Percentiles rank a stretch among this genome's conserved stretches.
Conservation (phyloP, 2,888 invertebrate species). For the Zelleria hepariella region DNA sequence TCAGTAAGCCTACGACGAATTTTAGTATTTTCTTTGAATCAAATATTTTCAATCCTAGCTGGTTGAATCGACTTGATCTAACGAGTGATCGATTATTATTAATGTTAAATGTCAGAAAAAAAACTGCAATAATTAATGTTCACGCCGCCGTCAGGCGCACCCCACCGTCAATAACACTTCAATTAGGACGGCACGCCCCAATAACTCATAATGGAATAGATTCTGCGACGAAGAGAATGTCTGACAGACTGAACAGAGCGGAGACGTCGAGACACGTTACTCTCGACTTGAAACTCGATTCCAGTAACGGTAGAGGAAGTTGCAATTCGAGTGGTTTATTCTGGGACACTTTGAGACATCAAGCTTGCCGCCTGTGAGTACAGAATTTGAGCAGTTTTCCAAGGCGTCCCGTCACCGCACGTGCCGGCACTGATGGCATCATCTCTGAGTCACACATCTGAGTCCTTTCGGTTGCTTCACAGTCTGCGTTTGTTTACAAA, state of each 20-base stretch:
- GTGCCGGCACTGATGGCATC: slow-evolving; percentile 5
- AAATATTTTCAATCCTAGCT: neutral
- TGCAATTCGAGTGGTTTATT: neutral
- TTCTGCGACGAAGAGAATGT: neutral
- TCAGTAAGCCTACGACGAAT: too few species aligned
- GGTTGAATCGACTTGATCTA: neutral
- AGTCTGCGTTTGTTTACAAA: slow-evolving; percentile 46
- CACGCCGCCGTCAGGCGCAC: neutral
- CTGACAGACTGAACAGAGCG: too few species aligned
- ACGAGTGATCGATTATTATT: neutral
- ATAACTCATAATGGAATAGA: neutral
- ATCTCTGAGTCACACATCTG: slow-evolving; percentile 6
- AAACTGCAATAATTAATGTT: neutral
- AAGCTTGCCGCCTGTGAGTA: neutral
- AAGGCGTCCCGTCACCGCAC: neutral
- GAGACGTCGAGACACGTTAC: neutral
- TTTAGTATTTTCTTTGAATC: too few species aligned
- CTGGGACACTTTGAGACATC: neutral
- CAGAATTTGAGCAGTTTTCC: neutral
- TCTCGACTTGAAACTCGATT: neutral
- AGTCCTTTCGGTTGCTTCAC: slow-evolving; percentile 9
- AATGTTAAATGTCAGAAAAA: neutral
- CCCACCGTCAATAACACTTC: neutral
- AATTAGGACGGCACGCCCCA: neutral
- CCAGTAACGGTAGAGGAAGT: neutral